Percentiles rank a stretch among this genome's conserved stretches.
Conservation (phyloP, 2,797 vertebrate genomes). For the Oryzias dopingdopingensis region DNA sequence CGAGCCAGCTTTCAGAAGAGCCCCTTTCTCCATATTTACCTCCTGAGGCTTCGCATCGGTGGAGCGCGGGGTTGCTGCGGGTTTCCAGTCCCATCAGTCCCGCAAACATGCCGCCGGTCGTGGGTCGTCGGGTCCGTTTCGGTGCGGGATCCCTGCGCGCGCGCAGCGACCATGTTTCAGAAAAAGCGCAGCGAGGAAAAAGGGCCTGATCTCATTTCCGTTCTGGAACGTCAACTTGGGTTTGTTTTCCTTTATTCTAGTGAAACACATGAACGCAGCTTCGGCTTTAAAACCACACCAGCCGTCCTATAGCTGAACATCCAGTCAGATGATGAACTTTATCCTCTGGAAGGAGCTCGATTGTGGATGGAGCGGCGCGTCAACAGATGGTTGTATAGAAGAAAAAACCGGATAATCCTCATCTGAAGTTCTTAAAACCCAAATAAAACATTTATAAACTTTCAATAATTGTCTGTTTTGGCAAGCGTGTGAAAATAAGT, state of each 20-base stretch:
- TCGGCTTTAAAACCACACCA: neutral
- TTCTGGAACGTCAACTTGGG: conserved; percentile 49
- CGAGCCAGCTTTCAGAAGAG: neutral
- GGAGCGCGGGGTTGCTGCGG: conserved; percentile 48
- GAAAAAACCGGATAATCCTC: neutral
- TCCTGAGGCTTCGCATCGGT: conserved; percentile 49
- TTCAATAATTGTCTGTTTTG: neutral
- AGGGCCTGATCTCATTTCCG: conserved; percentile 71
- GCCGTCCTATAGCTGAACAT: neutral
- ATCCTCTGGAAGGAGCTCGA: conserved; percentile 27
- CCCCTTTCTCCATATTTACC: conserved; percentile 46
- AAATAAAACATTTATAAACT: neutral
- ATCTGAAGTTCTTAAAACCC: neutral
- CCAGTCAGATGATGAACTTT: conserved; percentile 3
- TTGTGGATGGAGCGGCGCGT: conserved; percentile 21
- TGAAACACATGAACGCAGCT: conserved; percentile 23
- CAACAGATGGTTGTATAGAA: conserved; percentile 6
- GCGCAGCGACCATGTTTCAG: conserved; percentile 53
- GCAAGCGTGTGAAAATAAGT: neutral
- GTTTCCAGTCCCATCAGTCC: conserved; percentile 73
- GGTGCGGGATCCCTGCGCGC: conserved; percentile 22
- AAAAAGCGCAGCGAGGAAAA: conserved; percentile 35
- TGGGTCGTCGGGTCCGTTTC: neutral
- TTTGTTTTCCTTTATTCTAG: conserved; percentile 9
- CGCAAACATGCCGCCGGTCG: conserved; percentile 67